Evolutionary conservation across 2,888 invertebrate genomes (phyloP), one percentile per base, ranked within the genome.

Genomic region (Dusona sp.): DNA sequence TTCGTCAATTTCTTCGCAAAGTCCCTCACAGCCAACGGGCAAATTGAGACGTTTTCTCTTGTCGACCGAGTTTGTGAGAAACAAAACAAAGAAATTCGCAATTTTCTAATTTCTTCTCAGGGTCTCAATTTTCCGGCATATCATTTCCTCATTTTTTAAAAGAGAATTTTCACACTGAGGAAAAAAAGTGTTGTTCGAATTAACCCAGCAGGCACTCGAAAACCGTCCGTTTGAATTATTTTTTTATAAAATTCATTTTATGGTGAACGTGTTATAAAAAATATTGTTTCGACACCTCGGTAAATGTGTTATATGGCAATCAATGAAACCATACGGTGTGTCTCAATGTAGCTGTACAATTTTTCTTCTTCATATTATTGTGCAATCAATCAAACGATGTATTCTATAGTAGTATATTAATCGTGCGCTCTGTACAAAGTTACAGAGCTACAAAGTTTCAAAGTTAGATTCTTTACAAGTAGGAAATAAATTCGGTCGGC

Each of bases 11-110:
- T 61, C 16, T 61, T 61, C 61, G 16, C 61, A 6, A 61, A 61
- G n/a, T 29, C 22, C 29, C 4, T 61, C 61, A 6, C 61, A 29
- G 61, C 65, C 36, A 36, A 36, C 65, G n/a, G 36, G n/a, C 65
- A 67, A 16, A n/a, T 33, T 65, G 33, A 65, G 36, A 65, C 33
- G 36, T 67, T 67, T 67, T 67, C 61, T 61, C 61, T 29, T 11
- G 61, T 61, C 61, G 61, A 61, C 29, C 61, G 61, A 61, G 61
- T 61, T 29, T 61, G 29, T 29, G 61, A 16, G 61, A 61, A 29
- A 61, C 29, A 61, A 61, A 29, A 61, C 57, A 57, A 57, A 25
- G n/a, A 16, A 0, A 29, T 29, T 16, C 2, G 29, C 25, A 61
- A 29, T 29, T 61, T 61, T 29, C 29, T 61, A 61, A 29, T 61